Conservation (phyloP, 2,888 invertebrate genomes). For the Polydrusus pterygomalis region DNA sequence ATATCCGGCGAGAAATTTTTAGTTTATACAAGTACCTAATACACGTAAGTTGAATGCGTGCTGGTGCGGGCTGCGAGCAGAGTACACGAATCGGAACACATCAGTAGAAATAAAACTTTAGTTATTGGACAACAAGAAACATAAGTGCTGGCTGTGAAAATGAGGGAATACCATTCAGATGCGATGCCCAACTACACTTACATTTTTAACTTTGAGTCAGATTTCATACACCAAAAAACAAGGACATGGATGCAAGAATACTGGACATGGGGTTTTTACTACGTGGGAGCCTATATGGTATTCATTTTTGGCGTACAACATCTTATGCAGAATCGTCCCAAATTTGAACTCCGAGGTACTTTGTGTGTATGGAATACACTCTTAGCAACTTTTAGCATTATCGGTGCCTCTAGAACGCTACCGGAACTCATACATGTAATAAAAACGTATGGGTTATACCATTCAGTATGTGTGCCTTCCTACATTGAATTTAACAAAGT, state of each 20-base stretch:
- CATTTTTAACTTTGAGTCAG: constrained; percentile 95
- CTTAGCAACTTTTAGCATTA: constrained; percentile 95
- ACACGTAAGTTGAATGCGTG: constrained; percentile 34
- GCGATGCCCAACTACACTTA: constrained; percentile 92
- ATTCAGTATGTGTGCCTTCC: constrained; percentile 97
- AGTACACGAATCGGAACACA: neutral
- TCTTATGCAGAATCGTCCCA: constrained; percentile 93
- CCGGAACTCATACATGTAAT: constrained; percentile 95
- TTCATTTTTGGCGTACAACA: constrained; percentile 95
- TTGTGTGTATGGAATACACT: constrained; percentile 94
- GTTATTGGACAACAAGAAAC: too few species aligned
- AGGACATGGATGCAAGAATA: constrained; percentile 97
- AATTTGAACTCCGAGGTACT: constrained; percentile 91
- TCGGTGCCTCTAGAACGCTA: constrained; percentile 93
- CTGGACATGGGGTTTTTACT: constrained; percentile 96
- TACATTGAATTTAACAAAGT: constrained; percentile 94
- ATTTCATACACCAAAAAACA: constrained; percentile 92
- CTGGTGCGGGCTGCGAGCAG: constrained; percentile 21
- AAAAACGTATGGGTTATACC: constrained; percentile 92
- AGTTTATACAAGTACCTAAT: too few species aligned
- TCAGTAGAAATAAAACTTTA: too few species aligned
- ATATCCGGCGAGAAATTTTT: too few species aligned
- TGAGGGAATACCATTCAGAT: constrained; percentile 75
- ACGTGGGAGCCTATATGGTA: constrained; percentile 90
- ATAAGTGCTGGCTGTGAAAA: constrained; percentile 51